Conservation (phyloP, 2,113 vertebrate species). For the Oreotragus oreotragus region DNA sequence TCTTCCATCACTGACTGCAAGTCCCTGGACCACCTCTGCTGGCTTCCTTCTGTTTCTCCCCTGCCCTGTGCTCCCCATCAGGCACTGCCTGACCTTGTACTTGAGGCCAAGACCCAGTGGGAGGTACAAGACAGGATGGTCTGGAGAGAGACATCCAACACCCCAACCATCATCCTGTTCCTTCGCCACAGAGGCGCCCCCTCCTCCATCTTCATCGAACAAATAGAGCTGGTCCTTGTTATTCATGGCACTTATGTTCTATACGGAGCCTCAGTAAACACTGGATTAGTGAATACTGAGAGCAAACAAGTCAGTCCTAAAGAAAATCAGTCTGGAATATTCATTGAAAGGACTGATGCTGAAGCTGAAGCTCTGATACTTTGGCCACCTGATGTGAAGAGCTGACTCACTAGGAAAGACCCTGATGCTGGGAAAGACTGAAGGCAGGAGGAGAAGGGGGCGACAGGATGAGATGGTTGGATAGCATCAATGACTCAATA, state of each 20-base stretch:
- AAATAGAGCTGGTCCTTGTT: not conserved
- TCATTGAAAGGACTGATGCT: not conserved
- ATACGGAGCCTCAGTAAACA: not conserved
- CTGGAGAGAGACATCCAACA: not conserved
- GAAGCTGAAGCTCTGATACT: not conserved
- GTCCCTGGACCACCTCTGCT: not conserved
- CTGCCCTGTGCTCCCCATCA: not conserved
- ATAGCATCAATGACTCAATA: not conserved
- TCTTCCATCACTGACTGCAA: too few relatives aligned
- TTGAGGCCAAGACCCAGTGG: not conserved
- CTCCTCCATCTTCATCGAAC: not conserved
- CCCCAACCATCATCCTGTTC: not conserved
- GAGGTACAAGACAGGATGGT: not conserved
- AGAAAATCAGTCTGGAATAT: not conserved
- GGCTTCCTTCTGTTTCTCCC: not conserved
- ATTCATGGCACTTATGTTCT: accelerated
- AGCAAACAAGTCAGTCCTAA: not conserved
- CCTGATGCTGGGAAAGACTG: not conserved
- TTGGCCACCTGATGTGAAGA: not conserved
- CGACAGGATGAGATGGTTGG: not conserved
- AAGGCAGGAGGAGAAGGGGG: not conserved
- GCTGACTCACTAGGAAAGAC: not conserved
- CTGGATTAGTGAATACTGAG: not conserved
- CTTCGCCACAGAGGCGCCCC: not conserved
- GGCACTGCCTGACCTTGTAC: not conserved